A percentile compares a stretch with the other conserved stretches of the same genome.
These are phyloP conservation scores for Meloe dianella DNA, from an alignment of 2,888 invertebrate species.

Conservation along the genomic window DNA sequence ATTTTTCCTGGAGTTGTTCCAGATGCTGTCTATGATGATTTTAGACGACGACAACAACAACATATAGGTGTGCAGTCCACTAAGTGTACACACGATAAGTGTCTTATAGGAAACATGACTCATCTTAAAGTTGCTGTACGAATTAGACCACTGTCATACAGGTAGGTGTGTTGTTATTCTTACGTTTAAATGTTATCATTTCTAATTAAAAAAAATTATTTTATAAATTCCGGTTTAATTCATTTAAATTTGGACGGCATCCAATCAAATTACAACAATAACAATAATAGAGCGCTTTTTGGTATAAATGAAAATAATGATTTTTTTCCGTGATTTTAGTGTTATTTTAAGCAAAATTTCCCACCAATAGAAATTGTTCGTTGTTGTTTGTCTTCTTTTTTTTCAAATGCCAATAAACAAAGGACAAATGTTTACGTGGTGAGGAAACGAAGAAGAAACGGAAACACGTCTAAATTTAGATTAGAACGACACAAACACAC, in stretches of 20 bases:
- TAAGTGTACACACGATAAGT: constrained; percentile 22
- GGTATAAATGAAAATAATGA: too few relatives aligned
- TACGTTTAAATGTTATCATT: not conserved
- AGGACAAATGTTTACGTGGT: constrained; percentile 30
- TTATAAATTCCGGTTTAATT: not conserved
- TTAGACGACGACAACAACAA: constrained; percentile 9
- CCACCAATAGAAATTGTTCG: not conserved
- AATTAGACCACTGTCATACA: constrained; percentile 69
- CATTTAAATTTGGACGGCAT: not conserved
- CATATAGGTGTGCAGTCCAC: constrained; percentile 15
- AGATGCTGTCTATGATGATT: constrained; percentile 25
- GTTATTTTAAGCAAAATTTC: not conserved
- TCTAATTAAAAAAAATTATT: not conserved
- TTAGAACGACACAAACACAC: constrained; percentile 14
- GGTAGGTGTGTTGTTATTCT: constrained; percentile 62
- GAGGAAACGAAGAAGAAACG: constrained; percentile 21
- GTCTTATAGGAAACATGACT: constrained; percentile 59
- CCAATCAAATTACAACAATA: constrained; percentile 14
- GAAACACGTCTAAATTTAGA: constrained; percentile 42
- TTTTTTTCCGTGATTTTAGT: not conserved
- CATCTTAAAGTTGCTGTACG: constrained; percentile 70
- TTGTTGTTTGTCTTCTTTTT: not conserved
- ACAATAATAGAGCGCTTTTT: too few relatives aligned
- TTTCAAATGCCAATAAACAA: constrained; percentile 22
- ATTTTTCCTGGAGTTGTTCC: constrained; percentile 26